A percentile compares a stretch with the other conserved stretches of the same genome.
Conservation (phyloP, 2,888 invertebrate genomes). For the Tenthredo livida region DNA sequence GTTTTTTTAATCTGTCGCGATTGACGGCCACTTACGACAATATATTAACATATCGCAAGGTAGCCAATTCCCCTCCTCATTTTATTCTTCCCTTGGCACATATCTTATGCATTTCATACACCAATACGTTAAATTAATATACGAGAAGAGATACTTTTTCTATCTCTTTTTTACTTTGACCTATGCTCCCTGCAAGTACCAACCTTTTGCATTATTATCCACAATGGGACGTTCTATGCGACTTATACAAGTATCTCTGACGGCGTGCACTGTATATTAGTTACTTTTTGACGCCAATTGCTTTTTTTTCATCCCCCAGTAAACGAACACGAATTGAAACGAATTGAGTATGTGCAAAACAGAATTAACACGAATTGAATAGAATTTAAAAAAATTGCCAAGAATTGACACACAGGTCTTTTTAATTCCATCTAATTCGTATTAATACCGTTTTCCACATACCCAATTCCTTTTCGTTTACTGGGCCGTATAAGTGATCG, state of each 20-base stretch:
- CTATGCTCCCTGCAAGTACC: conserved; percentile 1
- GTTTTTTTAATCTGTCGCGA: conserved; percentile 27
- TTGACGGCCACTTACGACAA: conserved; percentile 33
- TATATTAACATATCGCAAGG: conserved; percentile 38
- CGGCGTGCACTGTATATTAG: not conserved
- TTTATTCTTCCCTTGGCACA: conserved; percentile 32
- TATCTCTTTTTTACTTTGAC: not conserved
- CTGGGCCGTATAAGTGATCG: not conserved
- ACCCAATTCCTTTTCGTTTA: no score
- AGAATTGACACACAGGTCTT: no score
- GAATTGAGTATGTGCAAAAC: no score
- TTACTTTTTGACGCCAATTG: not conserved
- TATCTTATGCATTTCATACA: not conserved
- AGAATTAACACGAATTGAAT: no score
- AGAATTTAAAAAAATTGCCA: no score
- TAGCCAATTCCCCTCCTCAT: not conserved
- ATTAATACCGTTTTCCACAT: no score
- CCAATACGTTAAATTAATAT: not conserved
- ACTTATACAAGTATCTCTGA: not conserved
- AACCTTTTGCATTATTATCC: not conserved
- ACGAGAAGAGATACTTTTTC: not conserved
- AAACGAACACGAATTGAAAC: no score
- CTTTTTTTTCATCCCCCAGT: not conserved
- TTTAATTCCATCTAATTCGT: no score
- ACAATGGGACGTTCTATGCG: not conserved